A percentile compares a stretch with the other conserved stretches of the same genome.
phyloP scores from a whole-genome alignment of 2,888 invertebrate species.

The Archips crataeganus region DNA sequence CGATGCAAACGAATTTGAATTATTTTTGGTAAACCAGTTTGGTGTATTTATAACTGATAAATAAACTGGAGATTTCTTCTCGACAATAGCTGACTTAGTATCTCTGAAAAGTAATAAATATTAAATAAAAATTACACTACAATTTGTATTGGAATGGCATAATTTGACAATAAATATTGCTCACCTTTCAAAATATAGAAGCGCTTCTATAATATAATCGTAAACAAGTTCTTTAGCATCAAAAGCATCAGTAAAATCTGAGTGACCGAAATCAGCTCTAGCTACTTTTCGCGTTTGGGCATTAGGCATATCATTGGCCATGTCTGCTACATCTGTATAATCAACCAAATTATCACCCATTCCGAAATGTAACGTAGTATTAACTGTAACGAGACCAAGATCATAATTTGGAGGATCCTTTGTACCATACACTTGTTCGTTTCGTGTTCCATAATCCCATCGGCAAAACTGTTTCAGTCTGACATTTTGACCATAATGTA shows the following conservation, averaged over 20 bases:
- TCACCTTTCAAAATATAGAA: constrained; percentile 43
- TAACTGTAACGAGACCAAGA: constrained; percentile 57
- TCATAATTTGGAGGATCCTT: constrained; percentile 62
- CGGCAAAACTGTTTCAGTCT: constrained; percentile 63
- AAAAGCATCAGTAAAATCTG: constrained; percentile 58
- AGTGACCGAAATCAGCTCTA: constrained; percentile 61
- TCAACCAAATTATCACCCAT: constrained; percentile 60
- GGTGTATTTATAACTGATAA: not conserved
- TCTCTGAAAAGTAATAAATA: not conserved
- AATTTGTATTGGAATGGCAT: no score
- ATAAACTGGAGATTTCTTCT: not conserved
- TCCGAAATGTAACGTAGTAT: constrained; percentile 68
- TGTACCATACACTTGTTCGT: constrained; percentile 57
- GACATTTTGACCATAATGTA: constrained; percentile 73
- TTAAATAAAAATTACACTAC: no score
- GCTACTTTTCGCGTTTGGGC: constrained; percentile 59
- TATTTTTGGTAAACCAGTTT: not conserved
- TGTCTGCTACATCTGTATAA: constrained; percentile 64
- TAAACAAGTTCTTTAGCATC: constrained; percentile 69
- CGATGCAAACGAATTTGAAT: not conserved
- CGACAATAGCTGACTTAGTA: not conserved
- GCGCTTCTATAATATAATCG: constrained; percentile 58
- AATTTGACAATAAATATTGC: not conserved
- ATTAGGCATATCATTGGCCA: constrained; percentile 65
- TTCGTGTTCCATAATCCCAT: constrained; percentile 62